A percentile compares a stretch with the other conserved stretches of the same genome.
Evolutionary conservation across 1,140 invertebrate genomes (phyloP).

Genomic region (Procambarus clarkii): DNA sequence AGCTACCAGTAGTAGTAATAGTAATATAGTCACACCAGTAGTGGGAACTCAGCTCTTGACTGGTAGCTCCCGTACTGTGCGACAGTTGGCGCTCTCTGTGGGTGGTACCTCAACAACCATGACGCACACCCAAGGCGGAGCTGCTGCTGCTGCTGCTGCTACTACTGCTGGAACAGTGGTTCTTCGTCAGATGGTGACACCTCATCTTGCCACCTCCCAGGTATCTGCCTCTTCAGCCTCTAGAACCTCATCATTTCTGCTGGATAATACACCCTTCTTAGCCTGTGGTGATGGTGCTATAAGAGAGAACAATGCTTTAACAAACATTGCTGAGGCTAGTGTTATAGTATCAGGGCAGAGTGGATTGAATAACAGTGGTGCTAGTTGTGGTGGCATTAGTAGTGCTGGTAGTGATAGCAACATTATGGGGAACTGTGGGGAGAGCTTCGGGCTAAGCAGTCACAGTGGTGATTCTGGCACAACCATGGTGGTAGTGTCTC

Average conservation of each 20-base stretch:
- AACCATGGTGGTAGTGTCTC: conserved; percentile 57
- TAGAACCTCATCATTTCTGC: conserved; percentile 51
- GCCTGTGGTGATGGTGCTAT: conserved; percentile 54
- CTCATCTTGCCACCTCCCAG: conserved; percentile 58
- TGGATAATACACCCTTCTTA: conserved; percentile 46
- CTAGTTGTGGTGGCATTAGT: not conserved
- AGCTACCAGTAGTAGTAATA: conserved; percentile 44
- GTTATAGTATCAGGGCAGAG: conserved; percentile 49
- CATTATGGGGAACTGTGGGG: conserved; percentile 27
- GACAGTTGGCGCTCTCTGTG: conserved; percentile 40
- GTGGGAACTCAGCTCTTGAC: conserved; percentile 23
- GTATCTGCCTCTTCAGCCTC: conserved; percentile 45
- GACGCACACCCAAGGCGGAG: conserved; percentile 2
- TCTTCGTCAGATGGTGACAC: conserved; percentile 56
- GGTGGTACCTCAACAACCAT: conserved; percentile 22
- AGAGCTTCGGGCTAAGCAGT: conserved; percentile 25
- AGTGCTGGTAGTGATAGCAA: conserved; percentile 24
- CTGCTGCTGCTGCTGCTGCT: conserved; percentile 24
- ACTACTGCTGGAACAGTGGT: conserved; percentile 44
- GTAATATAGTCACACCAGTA: conserved; percentile 14
- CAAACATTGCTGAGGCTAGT: conserved; percentile 42
- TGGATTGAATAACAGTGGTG: conserved; percentile 18
- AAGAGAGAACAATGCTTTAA: conserved; percentile 45
- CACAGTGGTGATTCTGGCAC: conserved; percentile 42
- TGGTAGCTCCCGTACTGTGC: conserved; percentile 17